These are phyloP conservation scores for Seriola aureovittata DNA, from an alignment of 2,113 vertebrate species.

Conservation along the genomic window DNA sequence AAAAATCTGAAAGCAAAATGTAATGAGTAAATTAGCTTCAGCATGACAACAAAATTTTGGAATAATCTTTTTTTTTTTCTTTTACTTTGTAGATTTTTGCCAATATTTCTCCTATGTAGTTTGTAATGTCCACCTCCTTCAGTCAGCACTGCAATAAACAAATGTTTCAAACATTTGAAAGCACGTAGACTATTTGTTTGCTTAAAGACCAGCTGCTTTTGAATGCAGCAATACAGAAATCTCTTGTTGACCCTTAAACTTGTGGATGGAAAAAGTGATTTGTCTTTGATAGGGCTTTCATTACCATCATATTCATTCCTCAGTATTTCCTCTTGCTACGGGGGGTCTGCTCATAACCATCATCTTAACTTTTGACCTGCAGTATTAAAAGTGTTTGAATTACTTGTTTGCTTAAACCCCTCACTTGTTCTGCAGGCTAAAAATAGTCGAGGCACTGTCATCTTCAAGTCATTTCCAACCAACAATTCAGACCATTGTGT, in stretches of 20 bases:
- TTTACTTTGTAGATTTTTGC: not conserved
- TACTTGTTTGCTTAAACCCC: not conserved
- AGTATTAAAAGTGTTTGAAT: not conserved
- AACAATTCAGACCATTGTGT: conserved; percentile 33
- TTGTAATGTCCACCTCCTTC: not conserved
- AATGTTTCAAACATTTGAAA: not conserved
- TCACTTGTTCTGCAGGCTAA: not conserved
- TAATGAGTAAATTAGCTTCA: no score
- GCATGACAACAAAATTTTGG: no score
- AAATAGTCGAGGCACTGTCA: not conserved
- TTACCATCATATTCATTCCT: not conserved
- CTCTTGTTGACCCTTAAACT: no score
- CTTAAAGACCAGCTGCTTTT: no score
- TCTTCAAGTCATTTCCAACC: conserved; percentile 15
- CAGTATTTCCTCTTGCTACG: not conserved
- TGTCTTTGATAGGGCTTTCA: not conserved
- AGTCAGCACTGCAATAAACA: not conserved
- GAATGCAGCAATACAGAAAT: no score
- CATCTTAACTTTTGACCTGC: not conserved
- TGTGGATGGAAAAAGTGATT: not conserved
- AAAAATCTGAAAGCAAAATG: no score
- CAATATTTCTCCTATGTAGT: not conserved
- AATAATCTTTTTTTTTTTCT: not conserved
- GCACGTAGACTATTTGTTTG: not conserved
- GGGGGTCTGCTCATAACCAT: not conserved